A percentile compares a stretch with the other conserved stretches of the same genome.
These are phyloP conservation scores for Seladonia tumulorum DNA, from an alignment of 2,888 invertebrate species.

Conservation along the genomic window DNA sequence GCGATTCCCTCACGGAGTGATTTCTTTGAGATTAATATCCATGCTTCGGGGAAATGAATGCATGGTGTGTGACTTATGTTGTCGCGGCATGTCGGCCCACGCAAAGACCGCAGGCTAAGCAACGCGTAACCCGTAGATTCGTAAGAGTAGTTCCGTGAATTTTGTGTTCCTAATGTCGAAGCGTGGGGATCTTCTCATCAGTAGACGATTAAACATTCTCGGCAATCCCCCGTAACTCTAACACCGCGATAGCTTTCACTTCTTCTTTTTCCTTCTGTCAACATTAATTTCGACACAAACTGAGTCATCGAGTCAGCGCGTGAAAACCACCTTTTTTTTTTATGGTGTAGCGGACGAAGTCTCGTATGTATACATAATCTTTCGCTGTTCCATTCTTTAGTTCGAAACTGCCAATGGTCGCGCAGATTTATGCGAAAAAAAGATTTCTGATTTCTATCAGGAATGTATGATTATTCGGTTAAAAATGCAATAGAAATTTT, in stretches of 20 bases:
- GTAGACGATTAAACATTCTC: constrained; percentile 56
- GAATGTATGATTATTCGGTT: background rate
- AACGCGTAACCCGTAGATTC: constrained; percentile 23
- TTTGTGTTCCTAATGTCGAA: constrained; percentile 32
- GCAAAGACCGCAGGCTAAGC: constrained; percentile 15
- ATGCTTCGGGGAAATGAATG: constrained; percentile 45
- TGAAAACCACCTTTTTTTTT: background rate
- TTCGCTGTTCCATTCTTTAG: background rate
- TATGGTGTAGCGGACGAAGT: background rate
- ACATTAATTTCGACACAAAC: constrained; percentile 22
- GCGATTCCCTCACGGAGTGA: constrained; percentile 35
- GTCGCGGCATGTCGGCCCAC: constrained; percentile 28
- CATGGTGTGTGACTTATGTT: constrained; percentile 43
- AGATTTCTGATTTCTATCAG: background rate
- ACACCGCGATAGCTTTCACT: constrained; percentile 1
- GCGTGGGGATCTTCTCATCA: constrained; percentile 41
- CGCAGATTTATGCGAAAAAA: background rate
- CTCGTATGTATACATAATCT: background rate
- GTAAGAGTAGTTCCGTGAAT: constrained; percentile 24
- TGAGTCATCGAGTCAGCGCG: constrained; percentile 14
- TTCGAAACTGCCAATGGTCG: background rate
- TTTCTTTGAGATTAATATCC: constrained; percentile 58
- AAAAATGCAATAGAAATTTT: background rate
- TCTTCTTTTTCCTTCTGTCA: background rate
- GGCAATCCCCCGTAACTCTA: constrained; percentile 45